A percentile compares a stretch with the other conserved stretches of the same genome.
These are phyloP conservation scores for Resseliella maxima DNA, from an alignment of 2,888 invertebrate species.

Conservation along the genomic window DNA sequence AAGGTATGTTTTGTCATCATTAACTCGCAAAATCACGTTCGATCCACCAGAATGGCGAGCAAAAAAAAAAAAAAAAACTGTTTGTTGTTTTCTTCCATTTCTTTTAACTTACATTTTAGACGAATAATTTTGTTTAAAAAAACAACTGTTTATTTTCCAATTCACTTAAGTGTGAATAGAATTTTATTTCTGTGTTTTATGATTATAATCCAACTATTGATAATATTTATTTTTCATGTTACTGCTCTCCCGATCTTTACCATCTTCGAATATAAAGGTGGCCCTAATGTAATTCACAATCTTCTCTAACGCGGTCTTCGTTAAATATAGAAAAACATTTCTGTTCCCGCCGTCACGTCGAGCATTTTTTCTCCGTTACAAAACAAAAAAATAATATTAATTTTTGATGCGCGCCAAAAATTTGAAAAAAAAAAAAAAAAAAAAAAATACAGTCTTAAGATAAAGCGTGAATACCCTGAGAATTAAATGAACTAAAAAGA, in stretches of 20 bases:
- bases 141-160: background rate
- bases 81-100: background rate
- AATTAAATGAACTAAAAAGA: background rate
- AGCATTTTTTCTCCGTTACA: conserved; percentile 13
- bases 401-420: background rate
- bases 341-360: conserved; percentile 50
- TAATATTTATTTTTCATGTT: conserved; percentile 20
- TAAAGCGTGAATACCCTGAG: background rate
- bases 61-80: background rate
- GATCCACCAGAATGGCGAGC: background rate
- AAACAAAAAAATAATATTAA: background rate
- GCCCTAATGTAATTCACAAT: conserved; percentile 37
- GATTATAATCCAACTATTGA: conserved; percentile 20
- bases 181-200: background rate
- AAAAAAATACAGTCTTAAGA: background rate
- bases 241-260: conserved; percentile 3
- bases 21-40: background rate
- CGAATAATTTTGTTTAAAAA: background rate
- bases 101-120: background rate
- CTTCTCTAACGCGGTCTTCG: conserved; percentile 25
- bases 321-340: background rate
- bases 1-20: conserved; percentile 73
- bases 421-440: background rate
- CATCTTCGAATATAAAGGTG: conserved; percentile 22
- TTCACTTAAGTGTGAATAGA: background rate